Conservation (phyloP, 2,113 vertebrate genomes). For the Apteryx mantelli region DNA sequence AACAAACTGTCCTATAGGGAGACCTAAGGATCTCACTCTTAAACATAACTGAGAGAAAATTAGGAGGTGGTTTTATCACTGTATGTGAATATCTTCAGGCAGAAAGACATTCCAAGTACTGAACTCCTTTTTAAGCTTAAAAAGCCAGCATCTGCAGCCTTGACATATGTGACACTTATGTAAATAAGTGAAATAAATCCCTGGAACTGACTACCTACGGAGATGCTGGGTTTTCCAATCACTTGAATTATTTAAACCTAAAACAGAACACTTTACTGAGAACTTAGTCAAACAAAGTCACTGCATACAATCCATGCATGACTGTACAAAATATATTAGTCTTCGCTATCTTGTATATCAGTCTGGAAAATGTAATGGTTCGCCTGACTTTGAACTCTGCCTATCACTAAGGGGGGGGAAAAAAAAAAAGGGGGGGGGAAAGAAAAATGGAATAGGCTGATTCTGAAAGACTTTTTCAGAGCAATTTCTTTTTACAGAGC, state of each 20-base stretch:
- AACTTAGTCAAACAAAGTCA: background rate
- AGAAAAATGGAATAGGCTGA: background rate
- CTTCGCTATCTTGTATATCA: background rate
- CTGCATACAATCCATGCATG: background rate
- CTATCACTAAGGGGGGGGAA: background rate
- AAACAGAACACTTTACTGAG: background rate
- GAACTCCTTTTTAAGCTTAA: background rate
- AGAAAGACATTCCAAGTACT: background rate
- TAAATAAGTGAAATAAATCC: background rate
- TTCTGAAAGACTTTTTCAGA: background rate
- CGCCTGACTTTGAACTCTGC: background rate
- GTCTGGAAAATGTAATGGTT: background rate
- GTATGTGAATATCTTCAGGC: background rate
- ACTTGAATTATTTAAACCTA: background rate
- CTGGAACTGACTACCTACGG: background rate
- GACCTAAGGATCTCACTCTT: background rate
- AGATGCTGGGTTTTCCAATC: background rate
- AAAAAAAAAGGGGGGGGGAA: background rate
- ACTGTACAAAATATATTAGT: background rate
- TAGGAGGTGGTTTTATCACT: background rate
- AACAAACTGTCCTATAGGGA: background rate
- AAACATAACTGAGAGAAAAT: background rate
- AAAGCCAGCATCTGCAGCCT: background rate
- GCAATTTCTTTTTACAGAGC: background rate
- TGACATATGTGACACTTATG: background rate